A percentile compares a stretch with the other conserved stretches of the same genome.
phyloP scores from a whole-genome alignment of 2,888 invertebrate species.

The Lumbricus terrestris region DNA sequence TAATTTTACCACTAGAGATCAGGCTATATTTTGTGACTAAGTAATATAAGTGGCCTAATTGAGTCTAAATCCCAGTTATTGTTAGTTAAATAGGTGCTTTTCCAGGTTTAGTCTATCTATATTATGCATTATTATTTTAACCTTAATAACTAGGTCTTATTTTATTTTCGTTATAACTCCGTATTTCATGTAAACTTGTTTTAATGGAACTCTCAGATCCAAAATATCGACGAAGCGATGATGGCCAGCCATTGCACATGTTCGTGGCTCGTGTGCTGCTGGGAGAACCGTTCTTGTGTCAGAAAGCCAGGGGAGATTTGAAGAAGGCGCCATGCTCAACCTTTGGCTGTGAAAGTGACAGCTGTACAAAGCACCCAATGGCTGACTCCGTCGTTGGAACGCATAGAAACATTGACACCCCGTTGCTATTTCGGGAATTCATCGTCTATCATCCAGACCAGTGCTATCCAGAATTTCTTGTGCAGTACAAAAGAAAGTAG shows the following conservation, averaged over 20 bases:
- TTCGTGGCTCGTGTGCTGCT: not conserved
- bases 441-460: slow-evolving; percentile 42
- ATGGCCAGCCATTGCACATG: not conserved
- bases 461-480: slow-evolving; percentile 45
- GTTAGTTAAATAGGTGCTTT: too few species aligned
- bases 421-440: slow-evolving; percentile 43
- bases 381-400: not conserved
- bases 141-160: too few species aligned
- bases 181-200: too few species aligned
- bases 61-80: too few species aligned
- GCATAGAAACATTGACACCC: not conserved
- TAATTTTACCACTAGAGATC: too few species aligned
- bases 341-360: not conserved
- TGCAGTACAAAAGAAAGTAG: slow-evolving; percentile 28
- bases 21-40: too few species aligned
- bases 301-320: not conserved
- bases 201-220: too few species aligned
- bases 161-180: too few species aligned
- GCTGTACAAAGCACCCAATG: not conserved
- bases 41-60: too few species aligned
- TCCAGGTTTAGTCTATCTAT: too few species aligned
- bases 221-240: too few species aligned
- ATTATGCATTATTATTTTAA: too few species aligned
- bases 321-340: not conserved
- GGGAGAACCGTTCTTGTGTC: not conserved